Evolutionary conservation across 2,888 invertebrate genomes (phyloP), one percentile per base, ranked within the genome.

Genomic region (Plagodis dolabraria): DNA sequence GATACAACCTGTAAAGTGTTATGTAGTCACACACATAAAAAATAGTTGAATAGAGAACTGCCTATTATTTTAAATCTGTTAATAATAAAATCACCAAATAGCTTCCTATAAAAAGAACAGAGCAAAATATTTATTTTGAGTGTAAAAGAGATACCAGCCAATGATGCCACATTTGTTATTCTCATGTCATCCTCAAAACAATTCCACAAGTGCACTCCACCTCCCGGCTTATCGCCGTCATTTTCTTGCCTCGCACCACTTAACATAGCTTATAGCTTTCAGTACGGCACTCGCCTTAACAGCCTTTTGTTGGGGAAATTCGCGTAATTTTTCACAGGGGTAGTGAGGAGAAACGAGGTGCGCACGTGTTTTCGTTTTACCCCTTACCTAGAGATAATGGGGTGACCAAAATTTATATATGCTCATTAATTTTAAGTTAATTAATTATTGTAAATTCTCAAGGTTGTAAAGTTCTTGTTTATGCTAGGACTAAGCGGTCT

Each of bases 271-370:
- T 43, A 44, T 34, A 48, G 34, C 57, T 45, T 11, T 11, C 53
- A 53, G 57, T 58, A 48, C 46, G 48, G 10, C 35, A 35, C 52
- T 35, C 33, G 44, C 56, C 57, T 60, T 54, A 54, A 22, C 53
- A 62, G 53, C 63, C 61, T 53, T 66, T 57, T 60, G 63, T 57
- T 40, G 54, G 64, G 60, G 45, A 69, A 75, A 77, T 71, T 68
- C 53, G 38, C 57, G 69, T 70, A 67, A 76, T 79, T 77, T 79
- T 76, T 81, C 79, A 75, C 65, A 56, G 63, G 65, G 53, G 61
- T 57, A 70, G 60, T 57, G 64, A 66, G 53, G 66, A 72, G 66
- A 71, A 76, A 74, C 68, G 69, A 67, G 70, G 71, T 71, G 64
- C 67, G 67, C 59, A 65, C 65, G 63, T 69, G 65, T 60, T 60